phyloP scores from a whole-genome alignment of 2,888 invertebrate species.

The Megamerina dolium region DNA sequence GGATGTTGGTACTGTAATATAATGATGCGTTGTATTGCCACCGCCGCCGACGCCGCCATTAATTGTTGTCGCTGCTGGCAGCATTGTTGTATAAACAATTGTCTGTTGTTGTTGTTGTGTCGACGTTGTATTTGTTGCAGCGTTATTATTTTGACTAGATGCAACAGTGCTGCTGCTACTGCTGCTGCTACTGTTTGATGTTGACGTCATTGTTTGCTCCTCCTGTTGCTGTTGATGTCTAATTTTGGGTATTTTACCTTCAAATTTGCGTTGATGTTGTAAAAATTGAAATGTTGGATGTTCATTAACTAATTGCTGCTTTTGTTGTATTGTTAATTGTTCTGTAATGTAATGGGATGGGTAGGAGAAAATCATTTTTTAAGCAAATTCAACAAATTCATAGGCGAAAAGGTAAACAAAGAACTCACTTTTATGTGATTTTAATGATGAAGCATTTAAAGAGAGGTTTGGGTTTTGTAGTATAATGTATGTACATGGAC shows the following conservation, averaged over 20 bases:
- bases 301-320: constrained; percentile 32
- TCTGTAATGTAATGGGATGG: too few species aligned
- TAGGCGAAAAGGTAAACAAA: too few species aligned
- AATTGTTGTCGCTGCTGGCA: constrained; percentile 39
- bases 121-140: constrained; percentile 13
- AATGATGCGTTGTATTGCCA: constrained; percentile 22
- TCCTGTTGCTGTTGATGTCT: constrained; percentile 29
- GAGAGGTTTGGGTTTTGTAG: too few species aligned
- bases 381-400: too few species aligned
- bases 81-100: constrained; percentile 35
- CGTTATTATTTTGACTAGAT: constrained; percentile 6
- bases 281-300: constrained; percentile 42
- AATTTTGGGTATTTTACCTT: constrained; percentile 48
- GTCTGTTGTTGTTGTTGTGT: constrained; percentile 20
- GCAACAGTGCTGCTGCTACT: constrained; percentile 12
- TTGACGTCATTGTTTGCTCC: constrained; percentile 15
- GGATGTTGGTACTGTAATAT: constrained; percentile 22
- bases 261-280: constrained; percentile 46
- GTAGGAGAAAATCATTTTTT: too few species aligned
- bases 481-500: too few species aligned
- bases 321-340: too few species aligned
- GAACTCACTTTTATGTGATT: too few species aligned
- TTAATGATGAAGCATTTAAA: too few species aligned
- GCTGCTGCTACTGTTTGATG: constrained; percentile 16
- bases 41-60: constrained; percentile 41